phyloP scores from a whole-genome alignment of 2,888 invertebrate species.

The Oscheius sp. region DNA sequence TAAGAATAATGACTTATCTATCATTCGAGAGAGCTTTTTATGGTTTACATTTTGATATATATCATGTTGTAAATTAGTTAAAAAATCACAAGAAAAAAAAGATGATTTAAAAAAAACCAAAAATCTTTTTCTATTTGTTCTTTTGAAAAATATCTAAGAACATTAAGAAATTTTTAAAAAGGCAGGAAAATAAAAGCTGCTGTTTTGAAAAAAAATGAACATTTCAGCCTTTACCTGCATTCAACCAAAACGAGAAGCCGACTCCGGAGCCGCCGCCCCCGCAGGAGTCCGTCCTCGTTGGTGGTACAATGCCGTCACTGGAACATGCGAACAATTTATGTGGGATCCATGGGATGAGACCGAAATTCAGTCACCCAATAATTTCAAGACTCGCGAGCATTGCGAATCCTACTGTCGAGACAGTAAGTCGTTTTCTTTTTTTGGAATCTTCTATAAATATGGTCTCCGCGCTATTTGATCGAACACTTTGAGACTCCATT shows the following conservation, averaged over 20 bases:
- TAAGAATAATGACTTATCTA: too few species aligned
- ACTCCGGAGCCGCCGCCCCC: conserved; percentile 66
- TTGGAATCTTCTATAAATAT: background rate
- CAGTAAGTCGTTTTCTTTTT: too few species aligned
- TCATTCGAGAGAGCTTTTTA: too few species aligned
- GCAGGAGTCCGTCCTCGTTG: conserved; percentile 67
- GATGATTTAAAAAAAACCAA: too few species aligned
- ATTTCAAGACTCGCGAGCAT: conserved; percentile 69
- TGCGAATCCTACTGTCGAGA: conserved; percentile 69
- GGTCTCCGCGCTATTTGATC: background rate
- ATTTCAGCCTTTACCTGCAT: conserved; percentile 67
- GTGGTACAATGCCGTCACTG: conserved; percentile 69
- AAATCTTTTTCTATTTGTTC: too few species aligned
- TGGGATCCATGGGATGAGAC: conserved; percentile 70
- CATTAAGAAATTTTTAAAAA: too few species aligned
- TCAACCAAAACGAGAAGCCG: conserved; percentile 69
- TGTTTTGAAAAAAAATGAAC: background rate
- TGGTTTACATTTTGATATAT: background rate
- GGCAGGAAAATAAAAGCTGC: background rate
- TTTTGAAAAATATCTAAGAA: too few species aligned
- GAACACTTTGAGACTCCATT: background rate
- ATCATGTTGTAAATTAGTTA: background rate
- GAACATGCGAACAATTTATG: conserved; percentile 69
- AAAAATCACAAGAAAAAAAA: background rate
- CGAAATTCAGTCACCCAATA: conserved; percentile 69